Base-by-base conservation (phyloP, 2,797 vertebrate species). In the Phaenicophaeus curvirostris region DNA sequence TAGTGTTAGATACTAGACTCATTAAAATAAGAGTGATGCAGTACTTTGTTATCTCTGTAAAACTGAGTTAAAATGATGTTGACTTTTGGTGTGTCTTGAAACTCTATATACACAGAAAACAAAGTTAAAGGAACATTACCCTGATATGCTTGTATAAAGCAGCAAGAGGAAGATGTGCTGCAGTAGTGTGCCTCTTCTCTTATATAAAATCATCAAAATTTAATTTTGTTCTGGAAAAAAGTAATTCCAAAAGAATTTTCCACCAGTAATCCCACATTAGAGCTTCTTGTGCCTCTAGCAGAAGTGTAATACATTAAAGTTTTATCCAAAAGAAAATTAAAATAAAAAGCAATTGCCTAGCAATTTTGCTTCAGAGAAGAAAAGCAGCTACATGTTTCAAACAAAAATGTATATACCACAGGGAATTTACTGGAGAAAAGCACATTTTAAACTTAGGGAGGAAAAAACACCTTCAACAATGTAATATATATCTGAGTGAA, bases 311-410 rank as follows among this genome's bases (percentile, higher is more conserved):
- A 95, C 46, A 85, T 87, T 63, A 68, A 89, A 85, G 33, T 87
- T 92, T 95, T 85, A 92, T 77, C 78, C 41, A 57, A 91, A 91
- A 95, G 75, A 71, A 95, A 96, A 89, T 91, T 25, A 85, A 93
- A 94, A 85, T 39, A 59, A 85, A 94, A 91, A 68, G 24, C 42
- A 76, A 51, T 21, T 78, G 72, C 31, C 11, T 44, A 66, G 42
- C 21, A 66, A 11, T 68, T 92, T 80, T 87, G 50, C 33, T 75
- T 74, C 57, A 7, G 27, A 91, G 81, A 71, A 86, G 53, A 78
- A 89, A 87, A 85, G 53, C 24, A 83, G 23, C 10, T 51, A 61
- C 13, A n/a, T 16, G 10, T 79, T 88, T 88, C 50, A 84, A 54
- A 78, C 37, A 72, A 72, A 87, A 90, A 55, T 27, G 5, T 46